These are phyloP conservation scores for Rutpela maculata DNA, from an alignment of 2,888 invertebrate genomes.

Conservation along the genomic window DNA sequence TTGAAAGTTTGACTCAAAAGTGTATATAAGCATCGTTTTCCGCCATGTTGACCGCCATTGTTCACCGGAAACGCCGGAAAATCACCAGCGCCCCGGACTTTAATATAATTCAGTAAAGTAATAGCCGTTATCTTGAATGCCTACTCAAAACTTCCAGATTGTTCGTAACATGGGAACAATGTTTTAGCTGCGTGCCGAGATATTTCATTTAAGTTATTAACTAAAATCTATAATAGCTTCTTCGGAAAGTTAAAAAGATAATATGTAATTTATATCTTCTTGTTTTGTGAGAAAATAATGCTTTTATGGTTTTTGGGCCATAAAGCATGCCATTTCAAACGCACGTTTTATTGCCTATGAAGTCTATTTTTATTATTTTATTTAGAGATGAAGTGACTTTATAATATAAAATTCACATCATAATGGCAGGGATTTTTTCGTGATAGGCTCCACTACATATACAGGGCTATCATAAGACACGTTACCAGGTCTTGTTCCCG, in stretches of 20 bases:
- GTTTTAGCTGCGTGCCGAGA: slow-evolving; percentile 28
- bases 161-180: slow-evolving; percentile 23
- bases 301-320: slow-evolving; percentile 1
- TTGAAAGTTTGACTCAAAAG: slow-evolving; percentile 1
- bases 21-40: slow-evolving; percentile 34
- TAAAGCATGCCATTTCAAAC: slow-evolving; percentile 18
- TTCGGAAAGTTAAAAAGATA: slow-evolving; percentile 28
- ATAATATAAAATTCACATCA: background rate
- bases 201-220: slow-evolving; percentile 37
- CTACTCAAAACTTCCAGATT: slow-evolving; percentile 40
- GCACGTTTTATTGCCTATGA: slow-evolving; percentile 20
- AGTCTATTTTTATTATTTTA: slow-evolving; percentile 25
- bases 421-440: background rate
- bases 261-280: slow-evolving; percentile 17
- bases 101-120: slow-evolving; percentile 40
- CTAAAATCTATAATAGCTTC: slow-evolving; percentile 34
- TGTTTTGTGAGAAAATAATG: slow-evolving; percentile 1
- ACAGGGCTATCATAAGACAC: no score
- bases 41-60: slow-evolving; percentile 38
- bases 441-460: background rate
- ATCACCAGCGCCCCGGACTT: slow-evolving; percentile 37
- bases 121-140: slow-evolving; percentile 42
- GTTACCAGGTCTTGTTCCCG: no score
- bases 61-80: slow-evolving; percentile 40
- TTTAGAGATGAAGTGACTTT: background rate